phyloP scores from a whole-genome alignment of 2,113 vertebrate species.

The Andinoacara biseriatus region DNA sequence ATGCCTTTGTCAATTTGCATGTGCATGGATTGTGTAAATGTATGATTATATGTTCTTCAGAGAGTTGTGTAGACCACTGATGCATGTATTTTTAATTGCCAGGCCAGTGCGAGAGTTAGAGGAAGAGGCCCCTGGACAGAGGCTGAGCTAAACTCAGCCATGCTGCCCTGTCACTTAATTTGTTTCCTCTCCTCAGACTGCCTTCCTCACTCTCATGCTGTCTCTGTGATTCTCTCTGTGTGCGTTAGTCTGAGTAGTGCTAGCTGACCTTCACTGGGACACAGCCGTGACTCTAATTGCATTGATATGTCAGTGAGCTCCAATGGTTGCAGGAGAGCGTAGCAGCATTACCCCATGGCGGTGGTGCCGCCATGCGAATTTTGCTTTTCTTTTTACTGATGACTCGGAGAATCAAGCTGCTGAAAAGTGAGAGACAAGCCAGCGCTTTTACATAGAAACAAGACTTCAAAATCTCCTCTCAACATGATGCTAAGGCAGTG shows the following conservation, averaged over 20 bases:
- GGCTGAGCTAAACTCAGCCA: slow-evolving; percentile 49
- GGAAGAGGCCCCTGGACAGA: slow-evolving; percentile 58
- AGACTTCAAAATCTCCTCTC: slow-evolving; percentile 30
- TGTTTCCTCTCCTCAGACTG: slow-evolving; percentile 58
- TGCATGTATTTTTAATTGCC: slow-evolving; percentile 82
- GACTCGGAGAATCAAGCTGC: slow-evolving; percentile 23
- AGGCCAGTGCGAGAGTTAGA: slow-evolving; percentile 44
- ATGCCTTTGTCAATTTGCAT: slow-evolving; percentile 28
- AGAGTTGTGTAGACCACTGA: slow-evolving; percentile 56
- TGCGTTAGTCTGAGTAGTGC: slow-evolving; percentile 60
- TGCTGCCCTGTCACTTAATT: slow-evolving; percentile 69
- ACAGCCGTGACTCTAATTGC: slow-evolving; percentile 72
- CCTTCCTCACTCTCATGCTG: slow-evolving; percentile 20
- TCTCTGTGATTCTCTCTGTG: slow-evolving; percentile 26
- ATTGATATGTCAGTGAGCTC: slow-evolving; percentile 66
- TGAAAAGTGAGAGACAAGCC: slow-evolving; percentile 22
- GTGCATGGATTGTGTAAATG: slow-evolving; percentile 40
- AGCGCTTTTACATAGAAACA: neutral
- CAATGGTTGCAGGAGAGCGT: slow-evolving; percentile 59
- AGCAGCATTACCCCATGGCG: slow-evolving; percentile 58
- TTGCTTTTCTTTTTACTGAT: slow-evolving; percentile 50
- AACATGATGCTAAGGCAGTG: slow-evolving; percentile 7
- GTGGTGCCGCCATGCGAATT: slow-evolving; percentile 30
- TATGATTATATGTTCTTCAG: slow-evolving; percentile 53
- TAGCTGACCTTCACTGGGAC: slow-evolving; percentile 73